These are phyloP conservation scores for Mastomys coucha DNA, from an alignment of 2,113 vertebrate genomes.

Conservation along the genomic window DNA sequence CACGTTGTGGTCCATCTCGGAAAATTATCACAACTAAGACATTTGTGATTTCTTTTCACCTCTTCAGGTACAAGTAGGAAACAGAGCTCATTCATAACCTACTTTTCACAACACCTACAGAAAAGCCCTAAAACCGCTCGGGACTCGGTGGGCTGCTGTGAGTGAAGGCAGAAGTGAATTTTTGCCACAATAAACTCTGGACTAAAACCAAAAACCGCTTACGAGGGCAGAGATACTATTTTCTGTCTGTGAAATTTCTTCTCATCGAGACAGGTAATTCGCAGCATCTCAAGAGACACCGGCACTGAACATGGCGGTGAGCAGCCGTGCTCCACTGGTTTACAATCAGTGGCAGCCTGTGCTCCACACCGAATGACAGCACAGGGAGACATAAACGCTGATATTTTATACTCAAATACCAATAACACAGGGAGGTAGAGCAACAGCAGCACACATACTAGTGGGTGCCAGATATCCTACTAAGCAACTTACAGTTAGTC, in stretches of 20 bases:
- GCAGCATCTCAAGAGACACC: neutral
- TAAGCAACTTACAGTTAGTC: neutral
- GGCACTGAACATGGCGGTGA: neutral
- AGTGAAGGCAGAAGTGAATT: neutral
- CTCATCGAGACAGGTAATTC: slow-evolving; percentile 16
- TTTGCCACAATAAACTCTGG: neutral
- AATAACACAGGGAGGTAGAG: neutral
- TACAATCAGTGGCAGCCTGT: neutral
- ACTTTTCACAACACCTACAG: neutral
- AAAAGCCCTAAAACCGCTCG: neutral
- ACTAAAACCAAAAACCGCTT: slow-evolving; percentile 29
- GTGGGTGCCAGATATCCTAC: neutral
- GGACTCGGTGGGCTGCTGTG: neutral
- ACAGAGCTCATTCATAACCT: neutral
- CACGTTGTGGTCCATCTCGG: neutral
- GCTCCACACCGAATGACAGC: neutral
- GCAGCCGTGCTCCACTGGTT: neutral
- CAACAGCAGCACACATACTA: neutral
- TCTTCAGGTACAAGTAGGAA: neutral
- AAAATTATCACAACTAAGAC: neutral
- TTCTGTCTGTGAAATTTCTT: slow-evolving; percentile 10
- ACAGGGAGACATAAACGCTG: neutral
- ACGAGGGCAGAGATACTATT: neutral
- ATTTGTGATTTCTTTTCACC: neutral
- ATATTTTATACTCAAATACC: neutral